Evolutionary conservation across 2,797 vertebrate genomes (phyloP).

Genomic region (Crossoptilon crossoptilon): DNA sequence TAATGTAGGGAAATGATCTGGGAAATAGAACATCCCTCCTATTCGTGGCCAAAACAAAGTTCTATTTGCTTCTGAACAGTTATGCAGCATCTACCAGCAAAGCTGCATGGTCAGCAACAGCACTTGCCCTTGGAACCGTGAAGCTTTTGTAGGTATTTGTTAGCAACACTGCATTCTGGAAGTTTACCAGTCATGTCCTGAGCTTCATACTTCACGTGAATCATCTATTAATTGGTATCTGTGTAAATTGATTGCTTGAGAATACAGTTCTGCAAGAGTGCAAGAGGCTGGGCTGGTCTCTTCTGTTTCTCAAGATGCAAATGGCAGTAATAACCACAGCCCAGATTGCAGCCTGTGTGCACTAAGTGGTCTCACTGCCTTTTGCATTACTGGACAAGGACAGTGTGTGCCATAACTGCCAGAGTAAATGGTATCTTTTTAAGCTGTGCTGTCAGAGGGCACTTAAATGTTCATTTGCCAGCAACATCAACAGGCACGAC

Average conservation of each 20-base stretch:
- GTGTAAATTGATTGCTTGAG: background rate
- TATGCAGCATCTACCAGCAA: background rate
- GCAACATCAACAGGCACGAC: background rate
- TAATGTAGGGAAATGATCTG: background rate
- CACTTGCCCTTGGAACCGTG: fast-evolving
- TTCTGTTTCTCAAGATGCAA: fast-evolving
- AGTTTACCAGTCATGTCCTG: background rate
- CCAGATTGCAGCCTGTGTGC: background rate
- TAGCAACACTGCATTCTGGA: background rate
- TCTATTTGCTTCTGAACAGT: background rate
- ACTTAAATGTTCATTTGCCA: background rate
- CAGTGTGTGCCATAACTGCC: fast-evolving
- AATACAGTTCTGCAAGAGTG: background rate
- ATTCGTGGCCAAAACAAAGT: background rate
- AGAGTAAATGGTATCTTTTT: too few relatives aligned
- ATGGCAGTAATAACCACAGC: background rate
- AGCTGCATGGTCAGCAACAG: background rate
- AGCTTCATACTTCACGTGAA: background rate
- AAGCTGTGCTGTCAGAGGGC: background rate
- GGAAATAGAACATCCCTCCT: background rate
- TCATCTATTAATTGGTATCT: background rate
- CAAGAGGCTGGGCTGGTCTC: background rate
- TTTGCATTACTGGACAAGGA: background rate
- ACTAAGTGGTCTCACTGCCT: background rate
- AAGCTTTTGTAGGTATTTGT: fast-evolving